phyloP scores from a whole-genome alignment of 1,140 invertebrate genomes.

The Zaprionus inermis region DNA sequence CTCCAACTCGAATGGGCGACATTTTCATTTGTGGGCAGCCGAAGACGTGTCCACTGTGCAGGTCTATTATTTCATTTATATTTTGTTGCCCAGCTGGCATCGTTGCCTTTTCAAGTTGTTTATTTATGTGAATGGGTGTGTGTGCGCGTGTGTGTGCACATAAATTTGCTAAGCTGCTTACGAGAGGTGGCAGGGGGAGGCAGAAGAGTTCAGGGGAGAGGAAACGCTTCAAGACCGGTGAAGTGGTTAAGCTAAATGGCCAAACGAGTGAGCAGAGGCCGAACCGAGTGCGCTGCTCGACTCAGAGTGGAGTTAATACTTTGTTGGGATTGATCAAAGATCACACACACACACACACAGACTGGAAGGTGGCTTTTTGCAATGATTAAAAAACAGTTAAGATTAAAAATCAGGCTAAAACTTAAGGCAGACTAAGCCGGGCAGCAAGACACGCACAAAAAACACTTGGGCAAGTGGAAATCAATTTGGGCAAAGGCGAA shows the following conservation, averaged over 20 bases:
- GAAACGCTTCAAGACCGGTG: conserved; percentile 35
- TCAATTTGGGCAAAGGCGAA: conserved; percentile 59
- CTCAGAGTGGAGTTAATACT: neutral
- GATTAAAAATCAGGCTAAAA: neutral
- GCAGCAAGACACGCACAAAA: neutral
- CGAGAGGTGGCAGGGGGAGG: conserved; percentile 2
- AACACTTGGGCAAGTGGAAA: conserved; percentile 52
- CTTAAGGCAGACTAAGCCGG: neutral
- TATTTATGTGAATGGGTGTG: conserved; percentile 75
- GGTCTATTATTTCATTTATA: conserved; percentile 77
- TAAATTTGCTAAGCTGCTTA: conserved; percentile 72
- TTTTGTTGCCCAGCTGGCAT: conserved; percentile 43
- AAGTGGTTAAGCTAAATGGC: conserved; percentile 45
- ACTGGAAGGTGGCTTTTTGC: neutral
- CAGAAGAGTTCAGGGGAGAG: conserved; percentile 15
- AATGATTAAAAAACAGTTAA: neutral
- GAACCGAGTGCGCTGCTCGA: too few species aligned
- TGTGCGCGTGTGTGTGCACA: conserved; percentile 41
- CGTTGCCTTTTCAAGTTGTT: conserved; percentile 59
- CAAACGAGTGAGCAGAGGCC: conserved; percentile 9
- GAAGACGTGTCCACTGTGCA: conserved; percentile 23
- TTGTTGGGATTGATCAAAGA: neutral
- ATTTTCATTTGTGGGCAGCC: conserved; percentile 66
- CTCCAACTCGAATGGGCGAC: conserved; percentile 68
- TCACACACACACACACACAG: neutral